phyloP scores from a whole-genome alignment of 2,113 vertebrate species.

The Sceloporus tristichus region DNA sequence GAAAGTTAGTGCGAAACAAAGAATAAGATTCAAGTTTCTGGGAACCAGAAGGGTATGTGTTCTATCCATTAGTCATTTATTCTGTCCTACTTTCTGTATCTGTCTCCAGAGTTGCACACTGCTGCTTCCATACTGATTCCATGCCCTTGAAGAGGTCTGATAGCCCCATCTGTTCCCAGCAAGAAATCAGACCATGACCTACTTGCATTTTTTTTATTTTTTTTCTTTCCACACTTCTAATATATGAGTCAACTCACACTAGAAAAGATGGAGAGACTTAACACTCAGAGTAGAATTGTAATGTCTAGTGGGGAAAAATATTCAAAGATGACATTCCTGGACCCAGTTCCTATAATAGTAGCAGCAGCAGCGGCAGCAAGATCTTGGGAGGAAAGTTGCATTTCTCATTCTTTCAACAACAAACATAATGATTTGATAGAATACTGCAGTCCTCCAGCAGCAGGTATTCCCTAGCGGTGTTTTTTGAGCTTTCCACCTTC shows the following conservation, averaged over 20 bases:
- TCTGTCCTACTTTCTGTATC: too few relatives aligned
- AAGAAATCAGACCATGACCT: not conserved
- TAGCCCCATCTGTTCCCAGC: not conserved
- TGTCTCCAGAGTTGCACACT: too few relatives aligned
- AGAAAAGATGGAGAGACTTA: not conserved
- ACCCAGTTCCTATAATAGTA: not conserved
- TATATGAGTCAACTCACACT: not conserved
- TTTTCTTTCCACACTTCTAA: not conserved
- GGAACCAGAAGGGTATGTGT: too few relatives aligned
- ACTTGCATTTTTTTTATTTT: not conserved
- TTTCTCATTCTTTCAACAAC: not conserved
- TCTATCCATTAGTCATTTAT: too few relatives aligned
- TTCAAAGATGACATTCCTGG: not conserved
- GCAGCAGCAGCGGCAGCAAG: not conserved
- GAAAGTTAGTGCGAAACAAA: too few relatives aligned
- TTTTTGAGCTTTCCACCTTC: constrained; percentile 12
- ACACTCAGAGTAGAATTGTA: not conserved
- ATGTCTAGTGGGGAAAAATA: not conserved
- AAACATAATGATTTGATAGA: not conserved
- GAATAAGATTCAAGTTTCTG: too few relatives aligned
- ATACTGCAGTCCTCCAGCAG: not conserved
- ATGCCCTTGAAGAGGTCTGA: not conserved
- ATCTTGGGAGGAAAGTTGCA: not conserved
- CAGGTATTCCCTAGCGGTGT: constrained; percentile 19
- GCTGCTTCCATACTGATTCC: too few relatives aligned